Conservation (phyloP, 2,113 vertebrate genomes). For the Columbina picui region DNA sequence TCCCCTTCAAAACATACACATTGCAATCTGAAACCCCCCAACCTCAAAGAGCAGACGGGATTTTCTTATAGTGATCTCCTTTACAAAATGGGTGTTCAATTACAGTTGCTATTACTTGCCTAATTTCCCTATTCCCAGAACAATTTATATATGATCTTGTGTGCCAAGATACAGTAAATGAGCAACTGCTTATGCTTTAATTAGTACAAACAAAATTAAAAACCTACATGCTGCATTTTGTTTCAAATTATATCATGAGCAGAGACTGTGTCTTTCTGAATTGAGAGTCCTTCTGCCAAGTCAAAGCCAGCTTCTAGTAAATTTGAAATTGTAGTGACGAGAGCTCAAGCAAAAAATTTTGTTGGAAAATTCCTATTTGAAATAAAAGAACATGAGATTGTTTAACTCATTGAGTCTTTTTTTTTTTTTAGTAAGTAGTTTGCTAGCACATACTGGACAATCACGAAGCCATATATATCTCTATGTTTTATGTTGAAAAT, state of each 20-base stretch:
- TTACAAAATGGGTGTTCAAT: not conserved
- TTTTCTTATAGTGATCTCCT: not conserved
- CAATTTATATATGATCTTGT: not conserved
- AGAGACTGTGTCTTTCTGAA: not conserved
- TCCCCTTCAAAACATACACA: not conserved
- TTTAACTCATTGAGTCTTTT: not conserved
- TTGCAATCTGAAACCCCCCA: not conserved
- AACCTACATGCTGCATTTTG: constrained; percentile 4
- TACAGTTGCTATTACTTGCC: not conserved
- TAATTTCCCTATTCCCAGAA: constrained; percentile 24
- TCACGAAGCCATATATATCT: rapidly evolving
- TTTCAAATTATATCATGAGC: not conserved
- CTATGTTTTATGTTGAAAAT: not conserved
- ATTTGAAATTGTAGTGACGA: not conserved
- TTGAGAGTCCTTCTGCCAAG: not conserved
- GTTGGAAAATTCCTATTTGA: not conserved
- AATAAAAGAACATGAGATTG: not conserved
- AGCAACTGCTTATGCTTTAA: constrained; percentile 44
- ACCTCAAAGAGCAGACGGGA: not conserved
- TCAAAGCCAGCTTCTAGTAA: not conserved
- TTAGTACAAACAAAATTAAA: constrained; percentile 47
- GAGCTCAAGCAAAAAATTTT: not conserved
- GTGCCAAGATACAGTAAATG: constrained; percentile 14
- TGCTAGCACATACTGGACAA: not conserved
- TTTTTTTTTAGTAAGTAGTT: not conserved